Evolutionary conservation across 2,888 invertebrate genomes (phyloP).

Genomic region (Synanthedon myopaeformis): DNA sequence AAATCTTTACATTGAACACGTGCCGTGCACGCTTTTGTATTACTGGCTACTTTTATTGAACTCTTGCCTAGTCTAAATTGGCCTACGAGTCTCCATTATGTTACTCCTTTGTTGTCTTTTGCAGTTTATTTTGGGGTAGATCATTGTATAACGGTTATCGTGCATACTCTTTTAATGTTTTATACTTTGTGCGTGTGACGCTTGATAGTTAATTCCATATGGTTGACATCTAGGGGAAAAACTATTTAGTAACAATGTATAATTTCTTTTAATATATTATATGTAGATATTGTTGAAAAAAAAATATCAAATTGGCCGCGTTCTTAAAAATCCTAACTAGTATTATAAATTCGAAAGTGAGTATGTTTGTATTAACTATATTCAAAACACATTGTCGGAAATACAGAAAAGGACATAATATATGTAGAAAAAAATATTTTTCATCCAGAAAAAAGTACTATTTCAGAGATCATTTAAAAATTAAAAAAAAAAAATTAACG

Average conservation of each 20-base stretch:
- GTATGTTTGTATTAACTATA: too few species aligned
- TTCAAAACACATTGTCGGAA: too few species aligned
- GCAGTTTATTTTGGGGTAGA: conserved; percentile 7
- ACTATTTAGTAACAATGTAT: neutral
- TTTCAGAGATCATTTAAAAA: too few species aligned
- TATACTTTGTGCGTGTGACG: conserved; percentile 11
- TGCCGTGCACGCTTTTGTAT: conserved; percentile 20
- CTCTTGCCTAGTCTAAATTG: conserved; percentile 2
- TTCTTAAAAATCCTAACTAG: too few species aligned
- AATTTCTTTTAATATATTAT: too few species aligned
- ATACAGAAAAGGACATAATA: too few species aligned
- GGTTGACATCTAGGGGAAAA: neutral
- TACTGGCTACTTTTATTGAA: conserved; percentile 16
- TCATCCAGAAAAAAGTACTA: too few species aligned
- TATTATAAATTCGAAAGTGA: too few species aligned
- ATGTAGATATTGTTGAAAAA: too few species aligned
- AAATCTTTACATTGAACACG: conserved; percentile 13
- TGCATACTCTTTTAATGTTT: conserved; percentile 8
- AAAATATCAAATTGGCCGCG: too few species aligned
- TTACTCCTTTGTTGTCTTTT: conserved; percentile 10
- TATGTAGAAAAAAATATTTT: too few species aligned
- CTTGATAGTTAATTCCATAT: neutral
- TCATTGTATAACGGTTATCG: conserved; percentile 7
- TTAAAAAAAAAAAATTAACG: too few species aligned
- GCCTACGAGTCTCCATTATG: conserved; percentile 10